These are phyloP conservation scores for Gephyroberyx darwinii DNA, from an alignment of 2,797 vertebrate species.

Conservation along the genomic window DNA sequence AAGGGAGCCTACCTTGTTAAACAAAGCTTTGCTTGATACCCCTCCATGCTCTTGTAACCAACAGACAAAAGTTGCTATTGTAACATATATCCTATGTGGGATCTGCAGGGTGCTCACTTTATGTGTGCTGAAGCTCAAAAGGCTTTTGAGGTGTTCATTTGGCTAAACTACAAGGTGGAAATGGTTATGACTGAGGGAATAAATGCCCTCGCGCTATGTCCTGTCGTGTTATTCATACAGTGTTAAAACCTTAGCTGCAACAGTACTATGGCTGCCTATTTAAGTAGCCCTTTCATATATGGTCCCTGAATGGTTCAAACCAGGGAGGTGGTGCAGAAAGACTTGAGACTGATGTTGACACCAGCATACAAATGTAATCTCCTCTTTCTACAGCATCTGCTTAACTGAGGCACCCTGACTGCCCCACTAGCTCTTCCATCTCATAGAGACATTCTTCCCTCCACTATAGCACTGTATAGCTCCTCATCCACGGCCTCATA, in stretches of 20 bases:
- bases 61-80: slow-evolving; percentile 29
- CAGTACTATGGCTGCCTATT: slow-evolving; percentile 53
- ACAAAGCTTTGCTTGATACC: slow-evolving; percentile 29
- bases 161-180: slow-evolving; percentile 37
- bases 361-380: slow-evolving; percentile 4
- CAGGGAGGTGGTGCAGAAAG: slow-evolving; percentile 26
- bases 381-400: slow-evolving; percentile 36
- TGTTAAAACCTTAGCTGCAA: slow-evolving; percentile 70
- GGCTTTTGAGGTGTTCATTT: slow-evolving; percentile 55
- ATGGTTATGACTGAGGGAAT: slow-evolving; percentile 38
- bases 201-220: slow-evolving; percentile 50
- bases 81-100: slow-evolving; percentile 43
- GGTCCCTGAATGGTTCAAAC: slow-evolving; percentile 60
- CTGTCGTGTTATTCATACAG: slow-evolving; percentile 65
- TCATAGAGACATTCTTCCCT: slow-evolving; percentile 87
- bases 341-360: slow-evolving; percentile 26
- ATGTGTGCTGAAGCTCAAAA: slow-evolving; percentile 51
- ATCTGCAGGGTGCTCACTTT: slow-evolving; percentile 31
- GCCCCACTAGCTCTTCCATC: slow-evolving; percentile 19
- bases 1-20: slow-evolving; percentile 43
- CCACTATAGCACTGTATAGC: slow-evolving; percentile 79
- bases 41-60: slow-evolving; percentile 35
- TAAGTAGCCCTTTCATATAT: slow-evolving; percentile 51
- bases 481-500: slow-evolving; percentile 85
- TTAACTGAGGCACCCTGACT: slow-evolving; percentile 35